Evolutionary conservation across 2,797 vertebrate species (phyloP).

Genomic region (Anisognathus igniventris): DNA sequence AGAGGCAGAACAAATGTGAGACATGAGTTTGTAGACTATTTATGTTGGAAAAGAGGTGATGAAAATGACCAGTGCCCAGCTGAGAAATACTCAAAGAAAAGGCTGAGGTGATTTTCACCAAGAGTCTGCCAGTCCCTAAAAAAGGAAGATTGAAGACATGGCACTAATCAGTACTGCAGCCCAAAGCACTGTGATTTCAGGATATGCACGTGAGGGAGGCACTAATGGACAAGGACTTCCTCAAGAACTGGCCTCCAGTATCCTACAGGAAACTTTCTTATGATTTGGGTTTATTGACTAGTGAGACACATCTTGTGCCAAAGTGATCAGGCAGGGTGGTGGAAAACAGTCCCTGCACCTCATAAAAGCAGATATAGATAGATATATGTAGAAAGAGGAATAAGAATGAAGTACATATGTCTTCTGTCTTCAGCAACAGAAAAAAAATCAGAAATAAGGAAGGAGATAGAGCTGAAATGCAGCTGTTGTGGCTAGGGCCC

Average conservation of each 20-base stretch:
- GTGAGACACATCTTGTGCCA: not conserved
- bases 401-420: not conserved
- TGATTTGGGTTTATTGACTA: not conserved
- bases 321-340: not conserved
- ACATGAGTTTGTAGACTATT: accelerated
- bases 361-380: not conserved
- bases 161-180: not conserved
- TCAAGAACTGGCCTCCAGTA: not conserved
- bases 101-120: not conserved
- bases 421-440: not conserved
- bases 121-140: not conserved
- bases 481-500: not conserved
- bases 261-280: not conserved
- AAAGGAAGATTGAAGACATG: not conserved
- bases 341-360: not conserved
- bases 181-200: not conserved
- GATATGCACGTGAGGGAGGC: not conserved
- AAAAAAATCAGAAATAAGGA: not conserved
- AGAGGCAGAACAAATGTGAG: not conserved
- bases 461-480: not conserved
- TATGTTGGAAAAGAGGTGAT: not conserved
- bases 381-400: not conserved
- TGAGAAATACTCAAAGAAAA: not conserved
- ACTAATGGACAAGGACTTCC: not conserved
- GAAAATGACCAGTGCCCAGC: not conserved